These are phyloP conservation scores for Anthophora plumipes DNA, from an alignment of 2,888 invertebrate species.

Conservation along the genomic window DNA sequence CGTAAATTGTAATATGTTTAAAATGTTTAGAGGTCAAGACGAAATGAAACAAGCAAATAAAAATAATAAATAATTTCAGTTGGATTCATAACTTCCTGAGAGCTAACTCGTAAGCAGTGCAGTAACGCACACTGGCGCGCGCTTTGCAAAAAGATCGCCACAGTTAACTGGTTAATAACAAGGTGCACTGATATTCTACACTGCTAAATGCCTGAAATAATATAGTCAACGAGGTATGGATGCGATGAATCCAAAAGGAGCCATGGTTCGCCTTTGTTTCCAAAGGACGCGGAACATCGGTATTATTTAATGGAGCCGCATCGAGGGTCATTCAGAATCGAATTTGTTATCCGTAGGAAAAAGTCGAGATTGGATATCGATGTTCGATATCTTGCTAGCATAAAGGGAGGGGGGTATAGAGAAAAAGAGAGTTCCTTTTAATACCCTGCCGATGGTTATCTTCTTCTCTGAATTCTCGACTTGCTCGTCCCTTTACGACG, in stretches of 20 bases:
- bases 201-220: slow-evolving; percentile 16
- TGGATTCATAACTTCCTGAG: too few species aligned
- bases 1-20: too few species aligned
- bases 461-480: too few species aligned
- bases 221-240: not conserved
- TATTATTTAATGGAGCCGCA: slow-evolving; percentile 17
- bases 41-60: too few species aligned
- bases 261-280: slow-evolving; percentile 7
- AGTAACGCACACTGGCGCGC: too few species aligned
- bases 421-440: not conserved
- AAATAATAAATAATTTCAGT: too few species aligned
- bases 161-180: slow-evolving; percentile 12
- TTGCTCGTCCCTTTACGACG: too few species aligned
- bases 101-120: too few species aligned
- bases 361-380: slow-evolving; percentile 15
- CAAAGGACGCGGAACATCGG: slow-evolving; percentile 5
- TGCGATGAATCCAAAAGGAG: not conserved
- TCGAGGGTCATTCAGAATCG: slow-evolving; percentile 3
- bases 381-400: slow-evolving; percentile 18
- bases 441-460: not conserved
- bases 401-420: too few species aligned
- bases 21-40: too few species aligned
- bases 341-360: slow-evolving; percentile 1
- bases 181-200: slow-evolving; percentile 2
- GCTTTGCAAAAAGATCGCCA: too few species aligned